Evolutionary conservation across 2,113 vertebrate species (phyloP).

Genomic region (Mungos mungo): DNA sequence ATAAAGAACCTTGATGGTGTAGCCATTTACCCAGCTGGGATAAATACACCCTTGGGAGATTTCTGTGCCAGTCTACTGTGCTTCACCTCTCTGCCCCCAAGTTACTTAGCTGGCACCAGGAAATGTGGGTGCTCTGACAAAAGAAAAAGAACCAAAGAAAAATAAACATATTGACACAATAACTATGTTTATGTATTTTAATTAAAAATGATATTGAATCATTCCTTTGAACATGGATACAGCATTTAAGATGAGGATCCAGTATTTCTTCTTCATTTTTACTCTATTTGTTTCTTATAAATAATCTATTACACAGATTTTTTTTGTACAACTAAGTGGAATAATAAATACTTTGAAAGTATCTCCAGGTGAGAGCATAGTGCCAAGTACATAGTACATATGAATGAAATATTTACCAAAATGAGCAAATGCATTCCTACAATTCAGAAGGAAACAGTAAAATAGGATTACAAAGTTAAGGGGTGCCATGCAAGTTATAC

Average conservation of each 20-base stretch:
- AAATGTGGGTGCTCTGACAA: not conserved
- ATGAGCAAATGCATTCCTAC: not conserved
- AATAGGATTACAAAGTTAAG: not conserved
- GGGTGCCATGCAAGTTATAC: not conserved
- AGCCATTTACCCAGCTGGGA: not conserved
- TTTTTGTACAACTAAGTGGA: not conserved
- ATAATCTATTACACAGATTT: not conserved
- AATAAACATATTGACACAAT: not conserved
- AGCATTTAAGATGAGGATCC: not conserved
- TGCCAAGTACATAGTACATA: not conserved
- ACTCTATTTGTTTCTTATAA: slow-evolving; percentile 13
- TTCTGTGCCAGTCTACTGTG: not conserved
- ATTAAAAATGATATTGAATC: slow-evolving; percentile 26
- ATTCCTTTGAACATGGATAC: not conserved
- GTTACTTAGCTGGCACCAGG: not conserved
- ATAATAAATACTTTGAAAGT: not conserved
- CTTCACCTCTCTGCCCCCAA: not conserved
- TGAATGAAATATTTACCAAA: not conserved
- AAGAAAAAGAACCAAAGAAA: not conserved
- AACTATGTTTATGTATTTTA: not conserved
- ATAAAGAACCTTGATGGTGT: not conserved
- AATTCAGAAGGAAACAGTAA: not conserved
- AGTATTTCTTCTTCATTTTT: not conserved
- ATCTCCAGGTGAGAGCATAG: not conserved
- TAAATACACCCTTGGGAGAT: not conserved